Base-by-base conservation (phyloP, 2,888 invertebrate species). In the Holacanthella duospinosa region DNA sequence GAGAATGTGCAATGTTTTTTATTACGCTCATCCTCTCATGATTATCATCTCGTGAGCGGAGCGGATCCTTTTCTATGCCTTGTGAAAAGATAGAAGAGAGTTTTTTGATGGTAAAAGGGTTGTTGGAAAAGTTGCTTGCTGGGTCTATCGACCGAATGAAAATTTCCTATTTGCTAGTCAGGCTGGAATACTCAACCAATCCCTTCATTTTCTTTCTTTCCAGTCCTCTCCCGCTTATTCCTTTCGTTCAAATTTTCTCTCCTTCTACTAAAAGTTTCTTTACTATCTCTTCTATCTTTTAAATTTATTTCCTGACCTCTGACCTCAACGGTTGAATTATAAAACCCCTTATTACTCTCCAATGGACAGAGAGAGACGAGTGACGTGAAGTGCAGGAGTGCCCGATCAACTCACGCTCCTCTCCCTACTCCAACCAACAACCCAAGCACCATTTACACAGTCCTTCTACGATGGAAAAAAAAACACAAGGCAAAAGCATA, bases 371-470 rank as follows among this genome's bases (percentile, higher is more conserved):
- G 4, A 9, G 48, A 48, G 48, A 21, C 6, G 48, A 21, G 21
- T 48, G 48, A 48, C 48, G 48, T 9, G 36, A 21, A 21, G 48
- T 48, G 48, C 48, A 55, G 62, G 60, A 62, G 48, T 62, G 59
- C 55, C 59, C 62, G 64, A 64, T 58, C 64, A 55, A 59, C 61
- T 61, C 43, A 64, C 56, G 36, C 36, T 36, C 9, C 36, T 36
- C 16, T 16, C 16, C 16, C 36, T 16, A 6, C 16, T 36, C 58
- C 56, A 59, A 53, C 27, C 59, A 26, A 1, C 54, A 54, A 55
- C 55, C 63, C 26, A 28, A 48, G 29, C 43, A 36, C 36, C 16
- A 6, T 36, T 16, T 16, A 36, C 36, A 36, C 36, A 16, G 53
- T n/a, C 25, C n/a, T 9, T 12, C 53, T 53, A n/a, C n/a, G n/a